A percentile compares a stretch with the other conserved stretches of the same genome.
Conservation (phyloP, 1,140 invertebrate species). For the Diorhabda sublineata region DNA sequence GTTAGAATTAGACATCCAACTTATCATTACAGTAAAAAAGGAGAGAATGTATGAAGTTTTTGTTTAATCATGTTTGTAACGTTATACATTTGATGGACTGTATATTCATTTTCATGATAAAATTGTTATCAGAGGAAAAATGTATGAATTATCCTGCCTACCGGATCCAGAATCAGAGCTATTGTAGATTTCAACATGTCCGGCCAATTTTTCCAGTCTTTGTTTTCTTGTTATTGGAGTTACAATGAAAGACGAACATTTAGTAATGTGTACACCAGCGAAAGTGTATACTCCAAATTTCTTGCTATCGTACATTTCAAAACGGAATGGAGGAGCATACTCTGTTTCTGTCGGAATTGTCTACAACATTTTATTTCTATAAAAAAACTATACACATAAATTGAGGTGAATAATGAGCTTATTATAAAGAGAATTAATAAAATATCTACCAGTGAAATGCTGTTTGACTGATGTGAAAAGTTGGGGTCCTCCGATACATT, state of each 20-base stretch:
- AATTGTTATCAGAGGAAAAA: too few relatives aligned
- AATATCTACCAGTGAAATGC: neutral
- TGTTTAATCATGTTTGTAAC: too few relatives aligned
- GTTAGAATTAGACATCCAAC: too few relatives aligned
- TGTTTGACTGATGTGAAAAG: conserved; percentile 39
- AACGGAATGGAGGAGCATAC: conserved; percentile 52
- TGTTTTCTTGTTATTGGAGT: conserved; percentile 41
- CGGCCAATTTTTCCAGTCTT: conserved; percentile 40
- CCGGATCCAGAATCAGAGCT: conserved; percentile 3
- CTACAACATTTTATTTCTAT: conserved; percentile 33
- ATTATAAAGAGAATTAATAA: too few relatives aligned
- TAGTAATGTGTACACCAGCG: conserved; percentile 50
- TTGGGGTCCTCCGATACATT: conserved; percentile 50
- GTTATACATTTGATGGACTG: too few relatives aligned
- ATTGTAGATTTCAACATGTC: conserved; percentile 16
- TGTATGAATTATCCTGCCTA: neutral
- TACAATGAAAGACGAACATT: conserved; percentile 46
- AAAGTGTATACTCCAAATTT: conserved; percentile 56
- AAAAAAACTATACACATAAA: too few relatives aligned
- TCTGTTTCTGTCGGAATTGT: conserved; percentile 47
- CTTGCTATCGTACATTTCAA: conserved; percentile 58
- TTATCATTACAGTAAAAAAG: too few relatives aligned
- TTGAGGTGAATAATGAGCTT: too few relatives aligned
- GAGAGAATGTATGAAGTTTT: too few relatives aligned
- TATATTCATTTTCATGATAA: too few relatives aligned